Evolutionary conservation across 2,888 invertebrate species (phyloP), one percentile per base, ranked within the genome.

Genomic region (Exephanes ischioxanthus): DNA sequence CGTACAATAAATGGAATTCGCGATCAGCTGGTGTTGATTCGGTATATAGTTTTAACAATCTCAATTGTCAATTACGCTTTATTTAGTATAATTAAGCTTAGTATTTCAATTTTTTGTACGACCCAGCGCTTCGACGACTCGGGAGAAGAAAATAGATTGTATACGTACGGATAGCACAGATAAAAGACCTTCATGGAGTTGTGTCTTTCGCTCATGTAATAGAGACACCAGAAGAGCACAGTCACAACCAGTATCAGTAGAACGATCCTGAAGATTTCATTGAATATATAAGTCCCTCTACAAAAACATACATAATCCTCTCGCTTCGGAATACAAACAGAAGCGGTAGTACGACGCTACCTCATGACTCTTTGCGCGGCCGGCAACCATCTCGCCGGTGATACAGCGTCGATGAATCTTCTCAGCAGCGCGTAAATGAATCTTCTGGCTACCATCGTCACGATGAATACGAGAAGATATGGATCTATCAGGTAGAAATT

Each of bases 401-500:
- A 94, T 63, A 95, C 89, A 6, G 93, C 89, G 85, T 95, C 95
- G 37, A 96, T 90, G 14, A 95, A 89, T 83, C 95, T 94, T 84
- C 95, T 93, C 67, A 96, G 94, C 33, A 96, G 88, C 81, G 96
- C 95, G 89, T 97, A 97, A 11, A 98, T 94, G 79, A 99, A 95
- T 90, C 99, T 95, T 81, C 99, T 95, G 30, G 97, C 96, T 90
- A 98, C 95, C 89, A 99, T 95, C 9, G 98, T 95, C 80, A 97
- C 95, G 88, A 99, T 97, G 92, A 99, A 98, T 78, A 96, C 95
- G 63, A 98, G 96, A 81, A 99, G 94, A 93, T 98, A 97, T 0
- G 96, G 96, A 94, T 99, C 99, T 91, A 99, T 99, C 89, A 99
- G 94, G 94, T 99, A 97, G 94, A 98, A 97, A 94, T 99, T 99